These are phyloP conservation scores for Callospermophilus lateralis DNA, from an alignment of 2,113 vertebrate genomes.

Conservation along the genomic window DNA sequence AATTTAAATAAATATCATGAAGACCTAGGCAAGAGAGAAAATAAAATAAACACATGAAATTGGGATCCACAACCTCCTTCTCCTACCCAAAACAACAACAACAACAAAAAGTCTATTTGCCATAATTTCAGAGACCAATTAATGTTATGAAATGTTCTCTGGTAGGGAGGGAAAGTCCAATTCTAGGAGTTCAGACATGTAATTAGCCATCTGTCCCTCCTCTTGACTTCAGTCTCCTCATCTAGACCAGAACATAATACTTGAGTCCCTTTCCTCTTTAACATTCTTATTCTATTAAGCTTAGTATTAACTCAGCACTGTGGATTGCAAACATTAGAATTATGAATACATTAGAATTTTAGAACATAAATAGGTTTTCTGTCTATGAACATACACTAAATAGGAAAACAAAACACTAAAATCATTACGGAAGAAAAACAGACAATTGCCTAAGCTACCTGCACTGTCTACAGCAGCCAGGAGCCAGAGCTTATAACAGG, in stretches of 20 bases:
- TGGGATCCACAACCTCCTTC: not conserved
- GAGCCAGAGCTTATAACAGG: not conserved
- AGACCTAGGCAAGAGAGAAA: not conserved
- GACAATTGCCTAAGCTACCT: not conserved
- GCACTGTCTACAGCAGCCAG: not conserved
- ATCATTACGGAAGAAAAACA: not conserved
- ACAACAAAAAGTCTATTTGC: not conserved
- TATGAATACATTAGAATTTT: not conserved
- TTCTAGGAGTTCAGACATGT: not conserved
- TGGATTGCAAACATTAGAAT: not conserved
- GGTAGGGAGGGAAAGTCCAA: not conserved
- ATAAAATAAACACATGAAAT: not conserved
- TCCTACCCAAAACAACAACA: not conserved
- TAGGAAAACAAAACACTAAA: not conserved
- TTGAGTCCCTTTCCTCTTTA: not conserved
- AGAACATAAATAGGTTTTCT: not conserved
- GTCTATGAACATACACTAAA: not conserved
- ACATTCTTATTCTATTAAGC: not conserved
- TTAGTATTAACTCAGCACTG: not conserved
- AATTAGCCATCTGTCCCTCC: not conserved
- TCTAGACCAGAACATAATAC: not conserved
- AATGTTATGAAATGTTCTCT: not conserved
- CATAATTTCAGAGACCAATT: not conserved
- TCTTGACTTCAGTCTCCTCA: conserved; percentile 23
- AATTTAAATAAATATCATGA: conserved; percentile 24